These are phyloP conservation scores for Ridgeia piscesae DNA, from an alignment of 1,140 invertebrate species.

Conservation along the genomic window DNA sequence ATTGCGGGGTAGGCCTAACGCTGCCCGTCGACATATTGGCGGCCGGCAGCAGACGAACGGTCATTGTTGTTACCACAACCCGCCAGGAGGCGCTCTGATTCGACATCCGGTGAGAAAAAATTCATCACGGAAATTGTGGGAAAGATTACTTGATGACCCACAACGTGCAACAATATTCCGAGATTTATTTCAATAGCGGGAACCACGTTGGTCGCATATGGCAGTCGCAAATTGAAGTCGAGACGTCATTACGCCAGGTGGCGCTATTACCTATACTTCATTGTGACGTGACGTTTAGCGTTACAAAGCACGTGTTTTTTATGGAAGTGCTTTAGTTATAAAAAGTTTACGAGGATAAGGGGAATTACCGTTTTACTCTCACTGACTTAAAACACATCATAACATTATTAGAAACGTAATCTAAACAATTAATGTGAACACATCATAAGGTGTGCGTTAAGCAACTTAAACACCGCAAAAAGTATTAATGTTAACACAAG, in stretches of 20 bases:
- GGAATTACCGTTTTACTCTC: too few relatives aligned
- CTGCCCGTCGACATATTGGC: background rate
- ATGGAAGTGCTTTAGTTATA: background rate
- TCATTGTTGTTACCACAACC: background rate
- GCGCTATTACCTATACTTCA: background rate
- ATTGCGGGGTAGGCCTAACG: background rate
- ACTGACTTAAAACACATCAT: too few relatives aligned
- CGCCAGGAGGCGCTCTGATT: background rate
- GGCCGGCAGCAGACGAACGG: background rate
- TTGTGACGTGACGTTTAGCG: background rate
- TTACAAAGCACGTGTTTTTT: background rate
- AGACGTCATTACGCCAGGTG: background rate
- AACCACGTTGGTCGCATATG: background rate
- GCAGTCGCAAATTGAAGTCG: background rate
- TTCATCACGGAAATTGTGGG: background rate
- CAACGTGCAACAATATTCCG: background rate
- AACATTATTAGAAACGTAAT: too few relatives aligned
- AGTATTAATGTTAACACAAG: too few relatives aligned
- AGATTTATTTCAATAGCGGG: background rate
- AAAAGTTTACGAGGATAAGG: background rate
- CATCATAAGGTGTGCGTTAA: too few relatives aligned
- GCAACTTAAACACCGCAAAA: too few relatives aligned
- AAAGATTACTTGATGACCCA: background rate
- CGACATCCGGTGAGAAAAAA: background rate
- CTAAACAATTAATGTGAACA: too few relatives aligned